Percentiles rank a stretch among this genome's conserved stretches.
Evolutionary conservation across 2,888 invertebrate genomes (phyloP).

Genomic region (Aleiodes testaceus): DNA sequence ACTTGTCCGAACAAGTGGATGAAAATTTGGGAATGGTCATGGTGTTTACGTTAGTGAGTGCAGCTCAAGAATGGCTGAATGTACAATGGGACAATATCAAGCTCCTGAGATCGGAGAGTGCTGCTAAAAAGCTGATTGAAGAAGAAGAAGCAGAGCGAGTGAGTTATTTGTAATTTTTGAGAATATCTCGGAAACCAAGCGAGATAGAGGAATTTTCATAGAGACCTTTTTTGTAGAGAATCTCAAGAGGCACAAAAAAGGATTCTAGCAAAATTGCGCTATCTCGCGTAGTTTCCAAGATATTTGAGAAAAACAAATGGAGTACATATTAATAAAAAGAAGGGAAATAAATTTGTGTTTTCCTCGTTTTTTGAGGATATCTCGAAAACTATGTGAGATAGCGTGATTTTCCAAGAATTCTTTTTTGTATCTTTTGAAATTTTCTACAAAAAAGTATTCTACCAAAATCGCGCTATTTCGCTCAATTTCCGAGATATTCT

Average conservation of each 20-base stretch:
- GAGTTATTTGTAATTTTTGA: slow-evolving; percentile 51
- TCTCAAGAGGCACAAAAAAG: background rate
- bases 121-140: slow-evolving; percentile 80
- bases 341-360: no score
- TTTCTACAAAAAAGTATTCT: no score
- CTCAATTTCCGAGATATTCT: no score
- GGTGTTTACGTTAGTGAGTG: slow-evolving; percentile 95
- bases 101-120: slow-evolving; percentile 81
- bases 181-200: background rate
- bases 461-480: no score
- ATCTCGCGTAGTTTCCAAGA: no score
- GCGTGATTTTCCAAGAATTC: no score
- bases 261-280: no score
- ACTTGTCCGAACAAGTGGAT: slow-evolving; percentile 82
- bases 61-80: slow-evolving; percentile 94
- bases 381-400: no score
- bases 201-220: background rate
- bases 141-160: slow-evolving; percentile 93
- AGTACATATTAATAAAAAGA: no score
- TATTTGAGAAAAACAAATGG: no score
- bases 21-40: slow-evolving; percentile 98
- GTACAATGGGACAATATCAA: slow-evolving; percentile 87
- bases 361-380: no score
- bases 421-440: no score
- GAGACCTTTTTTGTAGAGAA: background rate